Evolutionary conservation across 2,888 invertebrate genomes (phyloP), one percentile per base, ranked within the genome.

Genomic region (Ophion ventricosus): DNA sequence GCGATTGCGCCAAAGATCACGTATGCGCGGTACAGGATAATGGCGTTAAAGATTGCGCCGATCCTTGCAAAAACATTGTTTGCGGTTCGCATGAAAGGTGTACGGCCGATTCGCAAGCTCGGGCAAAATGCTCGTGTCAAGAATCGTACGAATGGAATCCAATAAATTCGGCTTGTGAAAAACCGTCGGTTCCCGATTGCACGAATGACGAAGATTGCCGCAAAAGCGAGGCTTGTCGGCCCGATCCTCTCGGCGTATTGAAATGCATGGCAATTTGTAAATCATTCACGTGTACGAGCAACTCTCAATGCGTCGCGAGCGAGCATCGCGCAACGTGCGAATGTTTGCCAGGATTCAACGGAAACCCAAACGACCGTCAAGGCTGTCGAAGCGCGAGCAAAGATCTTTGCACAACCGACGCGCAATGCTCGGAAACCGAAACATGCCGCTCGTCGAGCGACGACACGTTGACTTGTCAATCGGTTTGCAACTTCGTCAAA

Each of bases 331-430:
- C 97, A 63, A 95, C 96, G 90, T 99, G 98, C 91, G 96, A 97
- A 90, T 99, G 98, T 91, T 94, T 97, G 23, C 94, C 95, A 57
- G 98, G 98, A 3, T 98, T 95, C 92, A 95, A 96, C 14, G 98
- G 98, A 56, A 98, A 98, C 94, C 97, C 98, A 23, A 97, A 97
- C 90, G 97, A 98, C 91, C 95, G 98, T 29, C 96, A 96, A 87
- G 98, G 98, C n/a, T 98, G 98, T 90, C 95, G 95, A 88, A 95
- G 95, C 17, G 93, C 96, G 0, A 94, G 95, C 20, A 96, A 96
- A 92, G 96, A 98, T 89, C 95, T 96, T 92, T 98, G 98, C 90
- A 94, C 94, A 17, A 96, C 96, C 61, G 97, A 98, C 92, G 96
- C 96, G 49, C 97, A 98, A 92, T 98, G 98, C 90, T 94, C 96